A percentile compares a stretch with the other conserved stretches of the same genome.
phyloP scores from a whole-genome alignment of 2,797 vertebrate genomes.

The Betta splendens region DNA sequence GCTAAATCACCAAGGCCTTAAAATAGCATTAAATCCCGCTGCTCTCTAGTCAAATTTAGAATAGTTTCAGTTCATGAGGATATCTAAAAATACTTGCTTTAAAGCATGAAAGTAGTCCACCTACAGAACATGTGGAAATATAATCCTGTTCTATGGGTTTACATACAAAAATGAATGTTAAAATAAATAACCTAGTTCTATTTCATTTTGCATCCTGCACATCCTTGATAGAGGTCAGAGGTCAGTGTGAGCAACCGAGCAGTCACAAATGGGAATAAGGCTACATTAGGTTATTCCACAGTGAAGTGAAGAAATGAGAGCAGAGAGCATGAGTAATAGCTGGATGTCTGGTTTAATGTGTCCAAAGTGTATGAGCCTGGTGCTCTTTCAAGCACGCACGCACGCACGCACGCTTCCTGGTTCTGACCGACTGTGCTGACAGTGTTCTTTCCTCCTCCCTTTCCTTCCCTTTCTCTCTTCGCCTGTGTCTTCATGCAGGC shows the following conservation, averaged over 20 bases:
- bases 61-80: neutral
- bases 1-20: constrained; percentile 13
- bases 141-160: neutral
- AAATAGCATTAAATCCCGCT: constrained; percentile 17
- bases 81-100: constrained; percentile 11
- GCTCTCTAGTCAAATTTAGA: constrained; percentile 26
- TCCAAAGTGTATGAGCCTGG: constrained; percentile 5
- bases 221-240: neutral
- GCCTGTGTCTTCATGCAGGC: constrained; percentile 29
- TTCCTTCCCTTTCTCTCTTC: constrained; percentile 2
- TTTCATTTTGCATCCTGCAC: neutral
- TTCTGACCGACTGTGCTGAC: constrained; percentile 52
- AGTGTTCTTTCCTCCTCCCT: constrained; percentile 49
- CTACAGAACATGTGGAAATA: neutral
- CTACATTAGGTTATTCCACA: neutral
- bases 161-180: neutral
- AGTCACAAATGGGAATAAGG: neutral
- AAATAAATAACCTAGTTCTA: neutral
- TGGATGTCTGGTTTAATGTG: constrained; percentile 26
- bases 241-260: neutral
- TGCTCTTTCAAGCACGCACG: neutral
- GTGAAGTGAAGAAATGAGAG: neutral
- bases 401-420: constrained; percentile 15
- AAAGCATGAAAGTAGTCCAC: neutral
- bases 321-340: constrained; percentile 7